These are phyloP conservation scores for Euthynnus affinis DNA, from an alignment of 2,797 vertebrate species.

Conservation along the genomic window DNA sequence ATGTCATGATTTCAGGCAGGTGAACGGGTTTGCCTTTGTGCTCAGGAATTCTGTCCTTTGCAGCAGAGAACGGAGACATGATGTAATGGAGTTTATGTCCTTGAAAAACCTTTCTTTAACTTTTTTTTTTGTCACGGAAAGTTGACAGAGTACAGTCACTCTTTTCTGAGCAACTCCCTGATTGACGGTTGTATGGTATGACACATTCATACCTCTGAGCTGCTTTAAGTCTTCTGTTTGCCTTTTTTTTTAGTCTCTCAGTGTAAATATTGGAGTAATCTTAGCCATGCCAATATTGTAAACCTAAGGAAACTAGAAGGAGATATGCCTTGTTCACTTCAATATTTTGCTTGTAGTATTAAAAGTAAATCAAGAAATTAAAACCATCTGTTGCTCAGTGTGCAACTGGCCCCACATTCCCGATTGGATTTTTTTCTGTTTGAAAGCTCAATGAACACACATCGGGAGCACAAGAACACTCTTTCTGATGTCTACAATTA, in stretches of 20 bases:
- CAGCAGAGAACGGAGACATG: constrained; percentile 8
- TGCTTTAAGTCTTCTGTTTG: not conserved
- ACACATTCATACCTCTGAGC: constrained; percentile 22
- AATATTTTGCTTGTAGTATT: not conserved
- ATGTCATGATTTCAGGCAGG: constrained; percentile 51
- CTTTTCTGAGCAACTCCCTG: constrained; percentile 33
- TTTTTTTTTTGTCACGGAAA: constrained; percentile 20
- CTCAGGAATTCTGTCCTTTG: constrained; percentile 35
- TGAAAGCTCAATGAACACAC: constrained; percentile 19
- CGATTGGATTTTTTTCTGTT: constrained; percentile 4
- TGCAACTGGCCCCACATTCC: constrained; percentile 11
- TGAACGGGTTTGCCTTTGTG: constrained; percentile 33
- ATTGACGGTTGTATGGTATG: constrained; percentile 11
- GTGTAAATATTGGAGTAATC: not conserved
- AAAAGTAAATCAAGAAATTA: constrained; percentile 17
- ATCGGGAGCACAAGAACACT: constrained; percentile 8
- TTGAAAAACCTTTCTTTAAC: constrained; percentile 14
- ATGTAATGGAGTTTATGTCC: constrained; percentile 35
- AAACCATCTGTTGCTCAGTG: constrained; percentile 10
- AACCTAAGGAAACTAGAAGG: constrained; percentile 11
- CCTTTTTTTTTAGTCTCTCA: not conserved
- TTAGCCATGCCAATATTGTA: constrained; percentile 2
- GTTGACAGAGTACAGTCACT: not conserved
- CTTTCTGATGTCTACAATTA: constrained; percentile 46
- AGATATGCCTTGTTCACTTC: constrained; percentile 2